phyloP scores from a whole-genome alignment of 2,888 invertebrate species.

The Microchrysa polita region DNA sequence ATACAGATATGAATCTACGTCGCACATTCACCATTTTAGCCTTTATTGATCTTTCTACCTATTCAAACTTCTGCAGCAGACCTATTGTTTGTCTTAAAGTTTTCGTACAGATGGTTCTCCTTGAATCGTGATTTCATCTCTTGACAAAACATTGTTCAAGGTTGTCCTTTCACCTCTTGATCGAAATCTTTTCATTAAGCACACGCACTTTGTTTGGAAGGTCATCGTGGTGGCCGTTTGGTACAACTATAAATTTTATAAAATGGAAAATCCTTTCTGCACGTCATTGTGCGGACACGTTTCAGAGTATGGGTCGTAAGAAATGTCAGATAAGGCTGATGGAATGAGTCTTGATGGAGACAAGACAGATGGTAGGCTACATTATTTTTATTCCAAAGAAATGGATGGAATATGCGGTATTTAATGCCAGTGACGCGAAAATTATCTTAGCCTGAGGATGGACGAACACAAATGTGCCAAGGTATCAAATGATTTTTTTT shows the following conservation, averaged over 20 bases:
- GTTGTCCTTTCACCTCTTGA: conserved; percentile 21
- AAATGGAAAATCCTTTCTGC: conserved; percentile 26
- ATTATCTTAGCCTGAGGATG: conserved; percentile 8
- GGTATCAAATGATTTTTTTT: too few relatives aligned
- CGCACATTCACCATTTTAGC: not conserved
- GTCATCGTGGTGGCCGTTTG: conserved; percentile 15
- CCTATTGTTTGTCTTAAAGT: conserved; percentile 42
- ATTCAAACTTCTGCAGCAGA: conserved; percentile 32
- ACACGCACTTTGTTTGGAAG: conserved; percentile 25
- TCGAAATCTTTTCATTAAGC: conserved; percentile 39
- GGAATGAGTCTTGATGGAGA: conserved; percentile 24
- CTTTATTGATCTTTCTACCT: conserved; percentile 43
- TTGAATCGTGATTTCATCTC: conserved; percentile 40
- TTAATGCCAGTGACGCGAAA: conserved; percentile 29
- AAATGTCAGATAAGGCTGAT: conserved; percentile 28
- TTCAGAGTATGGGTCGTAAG: not conserved
- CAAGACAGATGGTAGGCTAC: conserved; percentile 25
- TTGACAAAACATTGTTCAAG: not conserved
- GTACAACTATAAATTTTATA: conserved; percentile 33
- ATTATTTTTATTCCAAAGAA: conserved; percentile 13
- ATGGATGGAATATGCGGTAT: not conserved
- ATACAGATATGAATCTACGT: conserved; percentile 1
- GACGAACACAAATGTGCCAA: conserved; percentile 2
- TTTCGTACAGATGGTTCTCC: conserved; percentile 16
- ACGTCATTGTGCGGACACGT: not conserved